These are phyloP conservation scores for Kuschelorhynchus macadamiae DNA, from an alignment of 2,888 invertebrate species.

Conservation along the genomic window DNA sequence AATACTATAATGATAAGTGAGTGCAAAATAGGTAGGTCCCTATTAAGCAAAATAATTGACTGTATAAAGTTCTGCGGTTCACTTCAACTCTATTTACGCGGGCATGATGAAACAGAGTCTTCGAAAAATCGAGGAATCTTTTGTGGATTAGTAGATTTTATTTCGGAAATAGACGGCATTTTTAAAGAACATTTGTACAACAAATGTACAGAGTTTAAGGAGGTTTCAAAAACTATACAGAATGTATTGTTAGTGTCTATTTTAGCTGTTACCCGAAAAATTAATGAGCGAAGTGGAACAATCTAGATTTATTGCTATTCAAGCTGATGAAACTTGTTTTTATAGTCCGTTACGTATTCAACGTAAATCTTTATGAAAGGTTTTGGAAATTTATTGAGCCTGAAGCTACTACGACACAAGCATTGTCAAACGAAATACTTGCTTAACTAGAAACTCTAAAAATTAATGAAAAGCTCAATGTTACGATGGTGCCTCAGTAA, in stretches of 20 bases:
- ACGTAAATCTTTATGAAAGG: too few species aligned
- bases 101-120: background rate
- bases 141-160: background rate
- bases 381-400: too few species aligned
- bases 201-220: background rate
- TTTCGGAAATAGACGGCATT: background rate
- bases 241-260: background rate
- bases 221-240: slow-evolving; percentile 5
- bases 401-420: too few species aligned
- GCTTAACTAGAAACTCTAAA: too few species aligned
- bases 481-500: too few species aligned
- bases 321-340: slow-evolving; percentile 7
- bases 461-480: too few species aligned
- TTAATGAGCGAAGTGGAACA: slow-evolving; percentile 14
- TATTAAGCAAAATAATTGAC: slow-evolving; percentile 1
- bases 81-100: background rate
- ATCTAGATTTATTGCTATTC: slow-evolving; percentile 11
- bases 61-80: slow-evolving; percentile 1
- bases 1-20: background rate
- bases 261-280: slow-evolving; percentile 10
- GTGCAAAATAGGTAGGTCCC: background rate
- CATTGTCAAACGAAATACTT: too few species aligned
- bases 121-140: background rate
- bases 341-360: too few species aligned
- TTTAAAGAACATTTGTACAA: background rate